Evolutionary conservation across 2,113 vertebrate species (phyloP), one percentile per base, ranked within the genome.

Genomic region (Corythaeola cristata): DNA sequence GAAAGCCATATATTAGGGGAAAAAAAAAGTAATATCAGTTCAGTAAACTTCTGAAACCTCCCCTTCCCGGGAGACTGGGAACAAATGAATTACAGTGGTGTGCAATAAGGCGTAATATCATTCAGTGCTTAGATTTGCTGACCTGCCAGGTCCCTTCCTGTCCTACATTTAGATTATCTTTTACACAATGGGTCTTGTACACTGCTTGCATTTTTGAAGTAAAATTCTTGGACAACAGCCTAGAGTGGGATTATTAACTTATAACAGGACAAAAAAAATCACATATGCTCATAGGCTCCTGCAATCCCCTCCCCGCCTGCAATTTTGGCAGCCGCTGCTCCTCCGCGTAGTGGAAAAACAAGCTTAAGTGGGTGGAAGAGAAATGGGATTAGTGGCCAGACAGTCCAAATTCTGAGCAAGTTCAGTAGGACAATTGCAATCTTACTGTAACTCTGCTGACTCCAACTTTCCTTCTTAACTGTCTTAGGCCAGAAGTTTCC

Each of bases 221-320:
- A 89, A 77, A 92, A 96, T 83, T 87, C 83, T 96, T 96, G 95
- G 97, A 94, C 47, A 58, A 60, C 45, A 85, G 93, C 96, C 97
- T 93, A 88, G 87, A 82, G 76, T 26, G 32, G 91, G 89, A 83
- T 93, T 95, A 97, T 95, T 95, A 93, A 96, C 30, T 94, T 94
- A 81, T 15, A 84, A 92, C 22, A 73, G 80, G 20, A 88, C 50
- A 13, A 81, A 77, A 94, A 45, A 56, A 59, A 49, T 47, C 39
- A 64, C 69, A 72, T 81, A 81, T 45, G 30, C 73, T 93, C 85
- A 72, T 11, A 68, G 60, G 58, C 58, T 92, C 39, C 77, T 82
- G 33, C 0, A 8, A 27, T 74, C n/a, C 68, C 24, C n/a, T n/a
- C 18, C 19, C 6, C 1, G 1, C 35, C 18, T 18, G 3, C 58